A percentile compares a stretch with the other conserved stretches of the same genome.
phyloP scores from a whole-genome alignment of 2,113 vertebrate genomes.

The Callopanchax toddi region DNA sequence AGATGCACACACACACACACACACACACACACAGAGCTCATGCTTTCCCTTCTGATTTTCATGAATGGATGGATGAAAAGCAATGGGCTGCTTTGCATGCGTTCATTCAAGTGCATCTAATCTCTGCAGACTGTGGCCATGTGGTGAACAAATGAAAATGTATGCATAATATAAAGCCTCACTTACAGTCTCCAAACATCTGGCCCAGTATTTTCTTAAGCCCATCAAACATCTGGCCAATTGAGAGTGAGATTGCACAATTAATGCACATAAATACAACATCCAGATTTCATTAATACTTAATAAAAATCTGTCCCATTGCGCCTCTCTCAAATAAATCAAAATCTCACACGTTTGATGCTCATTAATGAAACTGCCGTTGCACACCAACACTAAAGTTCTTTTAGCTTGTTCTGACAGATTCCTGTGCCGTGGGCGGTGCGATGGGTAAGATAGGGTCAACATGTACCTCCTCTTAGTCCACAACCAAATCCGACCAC shows the following conservation, averaged over 20 bases:
- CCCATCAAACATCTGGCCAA: constrained; percentile 67
- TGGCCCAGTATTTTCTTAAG: constrained; percentile 65
- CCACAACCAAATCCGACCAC: constrained; percentile 12
- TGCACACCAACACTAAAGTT: not conserved
- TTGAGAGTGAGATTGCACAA: constrained; percentile 44
- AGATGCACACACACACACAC: not conserved
- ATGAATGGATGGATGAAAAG: constrained; percentile 41
- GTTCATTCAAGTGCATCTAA: constrained; percentile 30
- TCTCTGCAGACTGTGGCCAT: constrained; percentile 29
- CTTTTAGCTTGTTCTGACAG: not conserved
- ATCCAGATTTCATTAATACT: constrained; percentile 10
- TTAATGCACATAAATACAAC: constrained; percentile 35
- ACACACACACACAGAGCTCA: not conserved
- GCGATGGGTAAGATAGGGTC: not conserved
- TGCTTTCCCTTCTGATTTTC: constrained; percentile 6
- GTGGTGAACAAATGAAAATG: constrained; percentile 54
- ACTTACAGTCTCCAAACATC: constrained; percentile 65
- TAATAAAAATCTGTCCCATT: not conserved
- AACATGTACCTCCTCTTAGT: constrained; percentile 8
- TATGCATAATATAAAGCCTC: constrained; percentile 61
- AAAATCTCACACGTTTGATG: not conserved
- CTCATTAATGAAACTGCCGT: not conserved
- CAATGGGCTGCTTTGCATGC: constrained; percentile 5
- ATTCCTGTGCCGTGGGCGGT: not conserved
- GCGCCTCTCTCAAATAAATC: not conserved